phyloP scores from a whole-genome alignment of 2,113 vertebrate genomes.

The Pimephales promelas region DNA sequence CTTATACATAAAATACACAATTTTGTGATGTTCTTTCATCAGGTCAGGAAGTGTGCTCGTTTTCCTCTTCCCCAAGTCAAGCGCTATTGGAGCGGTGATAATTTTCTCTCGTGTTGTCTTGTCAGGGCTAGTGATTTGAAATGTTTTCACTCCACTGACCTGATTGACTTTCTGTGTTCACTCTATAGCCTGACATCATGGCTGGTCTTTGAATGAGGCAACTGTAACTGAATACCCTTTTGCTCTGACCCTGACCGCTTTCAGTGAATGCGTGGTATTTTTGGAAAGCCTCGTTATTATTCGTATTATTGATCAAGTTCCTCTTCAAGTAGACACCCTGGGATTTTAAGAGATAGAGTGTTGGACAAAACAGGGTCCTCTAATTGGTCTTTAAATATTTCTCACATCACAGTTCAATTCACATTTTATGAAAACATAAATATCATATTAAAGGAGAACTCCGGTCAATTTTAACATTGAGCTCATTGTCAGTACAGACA shows the following conservation, averaged over 20 bases:
- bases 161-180: conserved; percentile 2
- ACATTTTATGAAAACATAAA: background rate
- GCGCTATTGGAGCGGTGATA: background rate
- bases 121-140: conserved; percentile 14
- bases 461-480: too few species aligned
- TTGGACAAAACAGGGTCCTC: too few species aligned
- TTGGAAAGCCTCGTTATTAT: too few species aligned
- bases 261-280: background rate
- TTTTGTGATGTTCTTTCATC: background rate
- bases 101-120: background rate
- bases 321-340: background rate
- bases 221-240: background rate
- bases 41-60: background rate
- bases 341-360: background rate
- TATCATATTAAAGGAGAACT: background rate
- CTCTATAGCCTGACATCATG: background rate
- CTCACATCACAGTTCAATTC: background rate
- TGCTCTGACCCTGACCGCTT: background rate
- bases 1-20: background rate
- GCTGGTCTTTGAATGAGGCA: conserved; percentile 4
- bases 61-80: conserved; percentile 1
- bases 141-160: background rate
- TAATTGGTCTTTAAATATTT: background rate
- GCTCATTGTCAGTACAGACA: too few species aligned
- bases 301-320: background rate